Percentiles rank a stretch among this genome's conserved stretches.
phyloP scores from a whole-genome alignment of 1,140 invertebrate genomes.

The Ips typographus region DNA sequence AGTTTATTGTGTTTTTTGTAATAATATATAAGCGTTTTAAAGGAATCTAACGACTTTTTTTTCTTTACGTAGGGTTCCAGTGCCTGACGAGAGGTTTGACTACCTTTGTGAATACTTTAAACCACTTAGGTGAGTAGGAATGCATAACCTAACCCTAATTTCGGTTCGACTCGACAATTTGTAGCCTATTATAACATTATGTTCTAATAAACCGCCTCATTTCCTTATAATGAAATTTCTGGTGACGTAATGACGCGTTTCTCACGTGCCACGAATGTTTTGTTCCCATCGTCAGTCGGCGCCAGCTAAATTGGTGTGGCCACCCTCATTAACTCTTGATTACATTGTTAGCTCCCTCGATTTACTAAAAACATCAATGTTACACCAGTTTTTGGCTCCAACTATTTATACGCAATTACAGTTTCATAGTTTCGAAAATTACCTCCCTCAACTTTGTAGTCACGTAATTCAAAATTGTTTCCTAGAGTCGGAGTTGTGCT shows the following conservation, averaged over 20 bases:
- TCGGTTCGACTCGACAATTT: neutral
- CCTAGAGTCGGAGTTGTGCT: neutral
- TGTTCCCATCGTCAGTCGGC: constrained; percentile 42
- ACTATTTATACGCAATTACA: neutral
- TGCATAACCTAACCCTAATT: neutral
- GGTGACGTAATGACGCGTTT: constrained; percentile 32
- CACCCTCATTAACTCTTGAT: constrained; percentile 39
- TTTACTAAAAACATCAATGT: constrained; percentile 8
- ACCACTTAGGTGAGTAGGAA: constrained; percentile 78
- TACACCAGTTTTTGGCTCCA: constrained; percentile 8
- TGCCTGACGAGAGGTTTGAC: constrained; percentile 93
- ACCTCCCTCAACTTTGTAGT: neutral
- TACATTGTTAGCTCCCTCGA: constrained; percentile 25
- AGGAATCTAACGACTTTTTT: constrained; percentile 46
- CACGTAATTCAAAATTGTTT: too few species aligned
- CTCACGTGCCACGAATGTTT: constrained; percentile 24
- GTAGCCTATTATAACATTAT: neutral
- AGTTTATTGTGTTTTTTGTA: neutral
- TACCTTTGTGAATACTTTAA: constrained; percentile 93
- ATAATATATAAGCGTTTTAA: neutral
- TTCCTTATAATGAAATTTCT: constrained; percentile 17
- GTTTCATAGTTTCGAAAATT: neutral
- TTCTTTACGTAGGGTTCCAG: constrained; percentile 92
- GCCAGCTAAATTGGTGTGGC: constrained; percentile 41
- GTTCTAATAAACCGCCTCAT: neutral